Percentiles rank a stretch among this genome's conserved stretches.
These are phyloP conservation scores for Parauchenoglanis punctatus DNA, from an alignment of 2,797 vertebrate species.

Conservation along the genomic window DNA sequence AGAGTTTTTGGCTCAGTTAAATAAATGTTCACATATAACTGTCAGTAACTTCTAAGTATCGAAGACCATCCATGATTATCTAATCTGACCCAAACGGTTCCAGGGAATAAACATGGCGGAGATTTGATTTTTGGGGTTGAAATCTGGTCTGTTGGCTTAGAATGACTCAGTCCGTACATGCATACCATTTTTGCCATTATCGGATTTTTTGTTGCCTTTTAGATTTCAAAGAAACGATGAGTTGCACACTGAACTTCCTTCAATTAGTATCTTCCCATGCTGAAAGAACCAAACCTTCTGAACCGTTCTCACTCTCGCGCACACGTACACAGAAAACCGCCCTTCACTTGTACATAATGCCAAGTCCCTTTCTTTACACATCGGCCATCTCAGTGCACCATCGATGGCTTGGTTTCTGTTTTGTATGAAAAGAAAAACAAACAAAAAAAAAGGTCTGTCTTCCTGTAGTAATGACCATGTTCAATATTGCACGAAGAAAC, in stretches of 20 bases:
- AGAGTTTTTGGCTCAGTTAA: not conserved
- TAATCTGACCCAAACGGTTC: not conserved
- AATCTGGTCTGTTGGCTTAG: not conserved
- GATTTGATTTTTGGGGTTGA: not conserved
- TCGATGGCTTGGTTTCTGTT: conserved; percentile 73
- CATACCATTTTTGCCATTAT: not conserved
- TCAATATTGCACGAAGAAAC: conserved; percentile 72
- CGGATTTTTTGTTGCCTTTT: not conserved
- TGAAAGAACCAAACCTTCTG: not conserved
- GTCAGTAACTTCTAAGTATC: not conserved
- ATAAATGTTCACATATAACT: not conserved
- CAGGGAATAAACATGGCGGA: not conserved
- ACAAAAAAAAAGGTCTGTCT: conserved; percentile 59
- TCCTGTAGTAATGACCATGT: conserved; percentile 69
- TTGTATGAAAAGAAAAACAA: conserved; percentile 65
- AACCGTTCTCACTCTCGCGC: not conserved
- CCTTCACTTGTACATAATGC: conserved; percentile 82
- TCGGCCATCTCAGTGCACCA: conserved; percentile 69
- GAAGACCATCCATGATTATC: not conserved
- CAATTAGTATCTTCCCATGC: not conserved
- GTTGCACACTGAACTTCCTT: not conserved
- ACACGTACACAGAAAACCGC: not conserved
- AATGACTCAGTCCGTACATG: not conserved
- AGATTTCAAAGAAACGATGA: not conserved
- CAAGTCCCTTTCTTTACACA: conserved; percentile 75